phyloP scores from a whole-genome alignment of 2,113 vertebrate genomes.

The Cichladusa arquata region DNA sequence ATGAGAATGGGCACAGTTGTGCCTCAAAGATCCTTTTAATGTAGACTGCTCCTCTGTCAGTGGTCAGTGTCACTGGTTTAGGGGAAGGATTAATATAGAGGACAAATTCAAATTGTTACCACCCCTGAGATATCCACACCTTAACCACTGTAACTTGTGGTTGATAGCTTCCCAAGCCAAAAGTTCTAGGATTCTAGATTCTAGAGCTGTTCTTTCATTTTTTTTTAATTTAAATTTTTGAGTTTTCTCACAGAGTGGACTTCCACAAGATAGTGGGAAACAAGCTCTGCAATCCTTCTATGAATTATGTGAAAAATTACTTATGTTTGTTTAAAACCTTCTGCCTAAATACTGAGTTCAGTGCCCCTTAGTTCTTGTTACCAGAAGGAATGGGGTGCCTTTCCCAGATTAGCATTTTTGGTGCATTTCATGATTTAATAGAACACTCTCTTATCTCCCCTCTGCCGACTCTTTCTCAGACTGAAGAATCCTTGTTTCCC shows the following conservation, averaged over 20 bases:
- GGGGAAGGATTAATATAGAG: neutral
- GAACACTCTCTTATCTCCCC: neutral
- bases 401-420: neutral
- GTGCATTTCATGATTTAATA: neutral
- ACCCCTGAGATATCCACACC: neutral
- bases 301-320: neutral
- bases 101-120: neutral
- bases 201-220: neutral
- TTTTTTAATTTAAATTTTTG: neutral
- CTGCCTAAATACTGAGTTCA: neutral
- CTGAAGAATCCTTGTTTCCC: neutral
- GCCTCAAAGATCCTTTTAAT: neutral
- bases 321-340: neutral
- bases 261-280: neutral
- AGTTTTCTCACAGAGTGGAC: neutral
- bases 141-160: neutral
- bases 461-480: neutral
- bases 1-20: neutral
- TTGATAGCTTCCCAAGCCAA: neutral
- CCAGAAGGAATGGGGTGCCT: neutral
- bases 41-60: neutral
- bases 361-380: neutral
- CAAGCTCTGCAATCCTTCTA: neutral
- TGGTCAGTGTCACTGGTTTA: neutral
- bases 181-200: neutral